phyloP scores from a whole-genome alignment of 2,888 invertebrate species.

The Candidula unifasciata region DNA sequence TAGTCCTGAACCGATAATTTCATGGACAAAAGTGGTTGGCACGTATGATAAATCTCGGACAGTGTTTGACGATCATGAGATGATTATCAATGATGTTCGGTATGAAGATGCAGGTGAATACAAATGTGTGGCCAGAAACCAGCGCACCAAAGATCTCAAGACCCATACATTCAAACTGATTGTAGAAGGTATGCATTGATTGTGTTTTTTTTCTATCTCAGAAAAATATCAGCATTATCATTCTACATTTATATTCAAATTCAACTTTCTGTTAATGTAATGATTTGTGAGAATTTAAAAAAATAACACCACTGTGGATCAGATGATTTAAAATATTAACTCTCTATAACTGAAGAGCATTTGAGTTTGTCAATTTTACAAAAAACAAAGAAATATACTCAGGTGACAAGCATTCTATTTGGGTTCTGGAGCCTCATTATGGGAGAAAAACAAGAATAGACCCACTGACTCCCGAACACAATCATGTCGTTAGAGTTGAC shows the following conservation, averaged over 20 bases:
- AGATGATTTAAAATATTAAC: too few relatives aligned
- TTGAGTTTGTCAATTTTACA: too few relatives aligned
- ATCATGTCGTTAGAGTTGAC: too few relatives aligned
- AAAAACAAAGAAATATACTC: too few relatives aligned
- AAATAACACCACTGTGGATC: too few relatives aligned
- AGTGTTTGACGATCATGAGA: slow-evolving; percentile 89
- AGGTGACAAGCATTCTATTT: too few relatives aligned
- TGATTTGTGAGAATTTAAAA: too few relatives aligned
- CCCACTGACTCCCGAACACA: too few relatives aligned
- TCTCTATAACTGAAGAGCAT: too few relatives aligned
- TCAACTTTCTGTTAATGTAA: neutral
- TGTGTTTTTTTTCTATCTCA: neutral
- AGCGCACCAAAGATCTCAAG: slow-evolving; percentile 60
- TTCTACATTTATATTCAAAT: neutral
- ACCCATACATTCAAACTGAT: slow-evolving; percentile 74
- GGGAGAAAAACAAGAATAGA: too few relatives aligned
- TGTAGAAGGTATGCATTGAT: slow-evolving; percentile 62
- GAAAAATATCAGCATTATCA: neutral
- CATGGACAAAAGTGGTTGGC: slow-evolving; percentile 91
- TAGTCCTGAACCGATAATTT: slow-evolving; percentile 93
- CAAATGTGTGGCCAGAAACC: slow-evolving; percentile 84
- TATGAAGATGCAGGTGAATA: slow-evolving; percentile 91
- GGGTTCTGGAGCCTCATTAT: too few relatives aligned
- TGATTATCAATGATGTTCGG: slow-evolving; percentile 79
- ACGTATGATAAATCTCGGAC: slow-evolving; percentile 77